Conservation (phyloP, 1,140 invertebrate genomes). For the Formica exsecta region DNA sequence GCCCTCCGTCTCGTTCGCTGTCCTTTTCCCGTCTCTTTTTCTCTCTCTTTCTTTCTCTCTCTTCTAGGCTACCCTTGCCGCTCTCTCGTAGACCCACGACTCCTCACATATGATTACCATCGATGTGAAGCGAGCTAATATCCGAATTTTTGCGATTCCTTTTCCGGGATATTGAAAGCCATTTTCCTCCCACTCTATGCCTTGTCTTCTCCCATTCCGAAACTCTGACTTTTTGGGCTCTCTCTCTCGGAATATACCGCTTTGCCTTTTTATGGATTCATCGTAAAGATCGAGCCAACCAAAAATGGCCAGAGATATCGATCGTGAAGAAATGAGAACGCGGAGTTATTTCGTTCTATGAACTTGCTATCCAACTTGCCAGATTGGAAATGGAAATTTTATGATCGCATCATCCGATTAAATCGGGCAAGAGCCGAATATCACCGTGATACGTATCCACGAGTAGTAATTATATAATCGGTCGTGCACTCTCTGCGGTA, state of each 20-base stretch:
- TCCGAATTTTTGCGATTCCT: slow-evolving; percentile 83
- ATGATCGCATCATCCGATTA: not conserved
- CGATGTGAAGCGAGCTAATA: slow-evolving; percentile 79
- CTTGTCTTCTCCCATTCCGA: slow-evolving; percentile 15
- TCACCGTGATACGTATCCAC: slow-evolving; percentile 51
- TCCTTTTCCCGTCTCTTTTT: slow-evolving; percentile 21
- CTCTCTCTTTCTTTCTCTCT: not conserved
- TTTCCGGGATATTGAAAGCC: slow-evolving; percentile 80
- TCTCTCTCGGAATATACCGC: slow-evolving; percentile 12
- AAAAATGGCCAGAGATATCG: slow-evolving; percentile 32
- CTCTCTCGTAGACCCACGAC: slow-evolving; percentile 58
- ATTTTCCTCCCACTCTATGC: slow-evolving; percentile 34
- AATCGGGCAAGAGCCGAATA: slow-evolving; percentile 59
- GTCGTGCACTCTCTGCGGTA: slow-evolving; percentile 50
- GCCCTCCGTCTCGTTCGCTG: slow-evolving; percentile 28
- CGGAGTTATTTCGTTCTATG: not conserved
- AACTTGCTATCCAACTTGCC: not conserved
- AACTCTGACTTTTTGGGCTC: slow-evolving; percentile 4
- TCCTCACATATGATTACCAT: slow-evolving; percentile 81
- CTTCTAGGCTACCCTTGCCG: slow-evolving; percentile 4
- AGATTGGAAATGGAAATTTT: slow-evolving; percentile 24
- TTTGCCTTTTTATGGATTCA: slow-evolving; percentile 8
- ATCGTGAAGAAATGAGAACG: slow-evolving; percentile 20
- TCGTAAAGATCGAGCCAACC: slow-evolving; percentile 25
- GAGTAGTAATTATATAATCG: slow-evolving; percentile 65